These are phyloP conservation scores for Charanyca ferruginea DNA, from an alignment of 2,888 invertebrate genomes.

Conservation along the genomic window DNA sequence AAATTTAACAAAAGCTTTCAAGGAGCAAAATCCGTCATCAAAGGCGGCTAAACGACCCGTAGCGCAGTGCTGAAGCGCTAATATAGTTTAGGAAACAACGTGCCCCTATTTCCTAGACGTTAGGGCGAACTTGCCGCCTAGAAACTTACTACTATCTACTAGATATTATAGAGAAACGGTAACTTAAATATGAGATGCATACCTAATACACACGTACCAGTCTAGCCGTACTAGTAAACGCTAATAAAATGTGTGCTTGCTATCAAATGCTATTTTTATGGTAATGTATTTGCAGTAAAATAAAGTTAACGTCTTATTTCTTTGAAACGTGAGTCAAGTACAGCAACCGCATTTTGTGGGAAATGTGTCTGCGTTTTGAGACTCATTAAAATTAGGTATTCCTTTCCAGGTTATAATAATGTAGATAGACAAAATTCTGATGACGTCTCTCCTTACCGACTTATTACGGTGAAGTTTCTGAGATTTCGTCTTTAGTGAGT, in stretches of 20 bases:
- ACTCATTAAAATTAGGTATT: constrained; percentile 32
- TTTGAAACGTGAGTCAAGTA: constrained; percentile 25
- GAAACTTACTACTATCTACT: constrained; percentile 64
- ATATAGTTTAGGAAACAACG: constrained; percentile 83
- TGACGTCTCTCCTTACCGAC: no score
- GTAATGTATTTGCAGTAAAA: constrained; percentile 40
- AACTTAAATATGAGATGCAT: constrained; percentile 46
- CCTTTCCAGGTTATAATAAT: background rate
- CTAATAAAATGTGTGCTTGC: constrained; percentile 44
- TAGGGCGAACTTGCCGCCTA: constrained; percentile 62
- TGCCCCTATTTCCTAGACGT: constrained; percentile 68
- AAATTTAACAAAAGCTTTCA: constrained; percentile 86
- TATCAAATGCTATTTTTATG: constrained; percentile 51
- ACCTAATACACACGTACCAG: constrained; percentile 20
- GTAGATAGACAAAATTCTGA: no score
- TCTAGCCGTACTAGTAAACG: constrained; percentile 33
- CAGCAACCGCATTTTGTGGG: constrained; percentile 21
- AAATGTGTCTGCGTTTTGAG: constrained; percentile 10
- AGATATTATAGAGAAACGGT: constrained; percentile 45
- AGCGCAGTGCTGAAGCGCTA: constrained; percentile 79
- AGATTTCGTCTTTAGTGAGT: no score
- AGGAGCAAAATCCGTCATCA: constrained; percentile 87
- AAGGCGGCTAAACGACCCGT: constrained; percentile 83
- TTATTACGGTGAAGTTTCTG: no score
- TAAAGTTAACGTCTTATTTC: constrained; percentile 45